Percentiles rank a stretch among this genome's conserved stretches.
Evolutionary conservation across 2,797 vertebrate species (phyloP).

Genomic region (Moxostoma hubbsi): DNA sequence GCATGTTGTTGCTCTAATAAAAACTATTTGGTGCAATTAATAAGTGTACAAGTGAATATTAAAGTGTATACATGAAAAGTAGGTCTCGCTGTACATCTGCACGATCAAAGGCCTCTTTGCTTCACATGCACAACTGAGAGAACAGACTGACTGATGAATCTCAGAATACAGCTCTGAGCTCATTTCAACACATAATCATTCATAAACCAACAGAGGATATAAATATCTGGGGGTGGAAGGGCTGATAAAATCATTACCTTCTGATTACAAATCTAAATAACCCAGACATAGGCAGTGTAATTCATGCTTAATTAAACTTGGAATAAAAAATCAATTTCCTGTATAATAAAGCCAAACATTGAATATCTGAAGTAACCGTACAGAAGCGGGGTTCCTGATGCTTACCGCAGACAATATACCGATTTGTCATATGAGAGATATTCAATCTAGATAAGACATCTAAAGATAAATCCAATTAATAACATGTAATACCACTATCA

Average conservation of each 20-base stretch:
- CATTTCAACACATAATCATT: constrained; percentile 52
- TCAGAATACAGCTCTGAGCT: constrained; percentile 13
- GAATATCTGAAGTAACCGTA: constrained; percentile 35
- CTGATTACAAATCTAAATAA: constrained; percentile 63
- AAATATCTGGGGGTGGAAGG: constrained; percentile 59
- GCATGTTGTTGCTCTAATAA: neutral
- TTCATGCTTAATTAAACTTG: constrained; percentile 70
- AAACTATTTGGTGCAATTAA: constrained; percentile 9
- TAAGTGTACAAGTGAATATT: constrained; percentile 21
- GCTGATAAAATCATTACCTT: constrained; percentile 65
- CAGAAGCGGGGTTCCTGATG: neutral
- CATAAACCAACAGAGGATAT: constrained; percentile 40
- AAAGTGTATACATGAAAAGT: constrained; percentile 10
- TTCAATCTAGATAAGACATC: constrained; percentile 22
- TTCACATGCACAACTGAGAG: neutral
- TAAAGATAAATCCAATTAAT: constrained; percentile 22
- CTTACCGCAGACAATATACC: constrained; percentile 28
- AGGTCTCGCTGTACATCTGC: constrained; percentile 30
- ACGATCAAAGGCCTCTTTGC: constrained; percentile 17
- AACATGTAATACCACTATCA: neutral
- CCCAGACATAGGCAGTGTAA: constrained; percentile 64
- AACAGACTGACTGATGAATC: constrained; percentile 29
- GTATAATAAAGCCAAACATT: constrained; percentile 36
- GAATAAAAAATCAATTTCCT: constrained; percentile 60
- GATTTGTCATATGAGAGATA: constrained; percentile 40